A percentile compares a stretch with the other conserved stretches of the same genome.
These are phyloP conservation scores for Jordanella pulchra DNA, from an alignment of 2,797 vertebrate species.

Conservation along the genomic window DNA sequence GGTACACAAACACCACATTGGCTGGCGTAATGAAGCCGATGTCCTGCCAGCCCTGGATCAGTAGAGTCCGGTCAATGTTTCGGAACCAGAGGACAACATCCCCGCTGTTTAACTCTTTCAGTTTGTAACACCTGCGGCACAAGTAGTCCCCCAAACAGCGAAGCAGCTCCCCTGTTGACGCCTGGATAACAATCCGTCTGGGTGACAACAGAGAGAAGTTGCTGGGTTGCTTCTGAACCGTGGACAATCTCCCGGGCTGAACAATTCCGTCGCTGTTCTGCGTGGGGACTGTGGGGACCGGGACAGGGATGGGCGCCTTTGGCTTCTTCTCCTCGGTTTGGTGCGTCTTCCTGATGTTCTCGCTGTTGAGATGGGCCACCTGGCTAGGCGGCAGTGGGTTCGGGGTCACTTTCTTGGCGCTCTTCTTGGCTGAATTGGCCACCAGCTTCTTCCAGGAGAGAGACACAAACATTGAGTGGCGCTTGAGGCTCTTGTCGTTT, in stretches of 20 bases:
- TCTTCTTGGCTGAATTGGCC: slow-evolving; percentile 88
- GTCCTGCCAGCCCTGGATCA: slow-evolving; percentile 98
- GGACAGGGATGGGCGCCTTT: slow-evolving; percentile 80
- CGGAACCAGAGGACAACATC: slow-evolving; percentile 96
- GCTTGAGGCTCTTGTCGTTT: slow-evolving; percentile 87
- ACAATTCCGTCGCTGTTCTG: slow-evolving; percentile 37
- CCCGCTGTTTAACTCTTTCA: slow-evolving; percentile 88
- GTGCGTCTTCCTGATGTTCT: slow-evolving; percentile 78
- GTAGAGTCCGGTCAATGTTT: slow-evolving; percentile 92
- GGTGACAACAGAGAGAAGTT: slow-evolving; percentile 80
- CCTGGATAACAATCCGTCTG: slow-evolving; percentile 90
- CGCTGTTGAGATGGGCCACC: slow-evolving; percentile 79
- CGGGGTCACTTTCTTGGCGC: slow-evolving; percentile 78
- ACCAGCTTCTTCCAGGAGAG: slow-evolving; percentile 91
- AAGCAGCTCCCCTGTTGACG: slow-evolving; percentile 95
- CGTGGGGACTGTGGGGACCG: slow-evolving; percentile 76
- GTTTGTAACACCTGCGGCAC: slow-evolving; percentile 90
- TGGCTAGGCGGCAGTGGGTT: slow-evolving; percentile 56
- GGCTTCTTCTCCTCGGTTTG: slow-evolving; percentile 83
- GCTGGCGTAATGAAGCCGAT: slow-evolving; percentile 96
- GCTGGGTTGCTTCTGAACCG: slow-evolving; percentile 78
- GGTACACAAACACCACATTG: slow-evolving; percentile 96
- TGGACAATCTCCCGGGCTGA: slow-evolving; percentile 52
- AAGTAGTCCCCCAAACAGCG: slow-evolving; percentile 93
- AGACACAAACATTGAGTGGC: slow-evolving; percentile 88